Evolutionary conservation across 2,113 vertebrate genomes (phyloP).

Genomic region (Phoenicopterus ruber): DNA sequence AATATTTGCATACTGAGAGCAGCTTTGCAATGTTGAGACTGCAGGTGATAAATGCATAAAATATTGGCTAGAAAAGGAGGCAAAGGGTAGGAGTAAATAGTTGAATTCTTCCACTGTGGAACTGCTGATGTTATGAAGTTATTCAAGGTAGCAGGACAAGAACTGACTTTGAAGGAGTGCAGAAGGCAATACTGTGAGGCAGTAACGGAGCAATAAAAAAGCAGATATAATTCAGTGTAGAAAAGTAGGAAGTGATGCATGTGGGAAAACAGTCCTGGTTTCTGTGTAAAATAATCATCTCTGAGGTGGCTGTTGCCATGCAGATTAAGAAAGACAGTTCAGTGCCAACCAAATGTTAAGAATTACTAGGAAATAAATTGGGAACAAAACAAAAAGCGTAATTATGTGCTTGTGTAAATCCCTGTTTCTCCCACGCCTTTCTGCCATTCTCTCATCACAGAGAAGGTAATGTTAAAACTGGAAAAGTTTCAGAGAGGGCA

Average conservation of each 20-base stretch:
- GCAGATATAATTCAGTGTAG: background rate
- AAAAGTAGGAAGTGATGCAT: background rate
- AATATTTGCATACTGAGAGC: background rate
- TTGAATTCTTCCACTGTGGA: background rate
- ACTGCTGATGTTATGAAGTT: background rate
- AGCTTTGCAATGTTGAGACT: background rate
- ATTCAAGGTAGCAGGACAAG: background rate
- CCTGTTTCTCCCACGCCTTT: background rate
- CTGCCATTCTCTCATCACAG: background rate
- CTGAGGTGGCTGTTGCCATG: background rate
- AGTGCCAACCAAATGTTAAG: background rate
- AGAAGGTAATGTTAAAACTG: background rate
- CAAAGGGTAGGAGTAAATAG: background rate
- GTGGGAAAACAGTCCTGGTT: background rate
- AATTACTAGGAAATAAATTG: background rate
- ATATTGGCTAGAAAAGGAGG: background rate
- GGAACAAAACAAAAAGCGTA: background rate
- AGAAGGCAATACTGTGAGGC: background rate
- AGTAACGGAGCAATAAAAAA: background rate
- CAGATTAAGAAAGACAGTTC: background rate
- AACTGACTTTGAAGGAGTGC: background rate
- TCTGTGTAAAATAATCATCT: background rate
- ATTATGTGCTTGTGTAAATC: background rate
- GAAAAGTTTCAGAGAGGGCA: background rate
- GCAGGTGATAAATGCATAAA: background rate